phyloP scores from a whole-genome alignment of 2,888 invertebrate genomes.

The Archips xylosteana region DNA sequence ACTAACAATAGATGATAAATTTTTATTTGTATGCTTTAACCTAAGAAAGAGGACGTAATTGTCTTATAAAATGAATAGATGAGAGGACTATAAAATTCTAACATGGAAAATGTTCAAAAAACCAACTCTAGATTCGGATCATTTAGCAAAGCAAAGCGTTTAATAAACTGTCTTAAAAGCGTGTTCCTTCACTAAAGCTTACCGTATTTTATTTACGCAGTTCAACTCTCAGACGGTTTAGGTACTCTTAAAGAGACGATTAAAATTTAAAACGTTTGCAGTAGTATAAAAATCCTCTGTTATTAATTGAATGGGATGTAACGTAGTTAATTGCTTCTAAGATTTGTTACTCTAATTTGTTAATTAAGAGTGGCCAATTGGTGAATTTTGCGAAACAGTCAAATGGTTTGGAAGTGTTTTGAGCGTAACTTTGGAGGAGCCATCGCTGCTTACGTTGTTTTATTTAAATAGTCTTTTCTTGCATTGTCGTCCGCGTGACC shows the following conservation, averaged over 20 bases:
- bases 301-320: conserved; percentile 4
- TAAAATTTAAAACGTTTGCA: conserved; percentile 15
- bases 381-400: conserved; percentile 21
- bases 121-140: not conserved
- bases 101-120: no score
- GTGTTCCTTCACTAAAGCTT: not conserved
- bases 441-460: no score
- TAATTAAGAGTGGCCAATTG: no score
- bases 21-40: no score
- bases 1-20: no score
- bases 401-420: conserved; percentile 4
- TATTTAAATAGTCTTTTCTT: no score
- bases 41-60: no score
- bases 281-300: conserved; percentile 8
- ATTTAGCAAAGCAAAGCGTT: not conserved
- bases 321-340: conserved; percentile 6
- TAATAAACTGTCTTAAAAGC: not conserved
- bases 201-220: not conserved
- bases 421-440: not conserved
- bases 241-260: conserved; percentile 14
- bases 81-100: no score
- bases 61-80: no score
- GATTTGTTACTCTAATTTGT: conserved; percentile 3
- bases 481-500: no score
- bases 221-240: not conserved